Conservation (phyloP, 1,140 invertebrate genomes). For the Dreissena rostriformis region DNA sequence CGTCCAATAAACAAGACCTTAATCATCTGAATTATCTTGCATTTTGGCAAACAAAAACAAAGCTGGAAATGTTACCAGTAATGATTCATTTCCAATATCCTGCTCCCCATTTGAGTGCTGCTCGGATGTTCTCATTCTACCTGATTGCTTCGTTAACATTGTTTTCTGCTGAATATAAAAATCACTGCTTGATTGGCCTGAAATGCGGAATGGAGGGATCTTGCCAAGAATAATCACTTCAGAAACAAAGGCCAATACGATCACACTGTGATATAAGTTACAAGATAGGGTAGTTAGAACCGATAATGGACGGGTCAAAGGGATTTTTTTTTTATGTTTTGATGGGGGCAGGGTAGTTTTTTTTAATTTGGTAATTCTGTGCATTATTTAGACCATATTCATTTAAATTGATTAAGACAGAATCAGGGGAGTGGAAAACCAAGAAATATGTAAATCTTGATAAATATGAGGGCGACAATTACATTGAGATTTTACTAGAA, state of each 20-base stretch:
- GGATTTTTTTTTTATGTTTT: too few relatives aligned
- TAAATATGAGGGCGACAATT: not conserved
- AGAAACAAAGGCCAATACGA: not conserved
- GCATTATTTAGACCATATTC: not conserved
- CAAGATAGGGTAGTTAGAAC: too few relatives aligned
- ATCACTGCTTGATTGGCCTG: constrained; percentile 4
- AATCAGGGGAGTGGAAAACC: not conserved
- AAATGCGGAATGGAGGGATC: not conserved
- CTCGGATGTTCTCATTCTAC: not conserved
- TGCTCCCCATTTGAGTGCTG: not conserved
- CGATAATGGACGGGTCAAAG: too few relatives aligned
- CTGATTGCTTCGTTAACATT: constrained; percentile 10
- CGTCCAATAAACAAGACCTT: constrained; percentile 2
- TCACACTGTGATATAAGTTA: not conserved
- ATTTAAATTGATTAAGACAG: not conserved
- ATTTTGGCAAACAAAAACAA: constrained; percentile 5
- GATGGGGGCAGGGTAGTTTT: too few relatives aligned
- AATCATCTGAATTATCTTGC: not conserved
- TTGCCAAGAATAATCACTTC: constrained; percentile 4
- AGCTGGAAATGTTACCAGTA: not conserved
- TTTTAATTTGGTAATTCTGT: too few relatives aligned
- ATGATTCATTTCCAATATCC: constrained; percentile 10
- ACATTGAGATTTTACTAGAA: not conserved
- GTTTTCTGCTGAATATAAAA: constrained; percentile 3
- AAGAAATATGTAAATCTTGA: not conserved